Evolutionary conservation across 2,113 vertebrate species (phyloP), one percentile per base, ranked within the genome.

Genomic region (Etheostoma spectabile): DNA sequence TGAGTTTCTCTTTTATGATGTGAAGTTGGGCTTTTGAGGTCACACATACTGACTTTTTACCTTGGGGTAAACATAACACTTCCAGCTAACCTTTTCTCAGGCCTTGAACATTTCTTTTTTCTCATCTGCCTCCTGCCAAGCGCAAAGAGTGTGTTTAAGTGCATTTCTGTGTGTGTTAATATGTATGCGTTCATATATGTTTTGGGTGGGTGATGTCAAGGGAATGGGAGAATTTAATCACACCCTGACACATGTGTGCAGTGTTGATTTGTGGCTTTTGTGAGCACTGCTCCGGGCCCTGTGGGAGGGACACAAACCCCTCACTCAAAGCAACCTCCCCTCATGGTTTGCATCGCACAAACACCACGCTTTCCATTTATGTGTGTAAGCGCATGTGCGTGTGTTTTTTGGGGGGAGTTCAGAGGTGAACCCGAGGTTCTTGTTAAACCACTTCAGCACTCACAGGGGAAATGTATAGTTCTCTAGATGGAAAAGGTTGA

Each of bases 251-350:
- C 80, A 89, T 91, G 88, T 92, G 85, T 62, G 74, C 35, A 35
- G 74, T 92, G 93, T 93, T 89, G 90, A 94, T 93, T 86, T 83
- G 87, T 84, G 59, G 74, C 81, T 81, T 75, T 86, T 27, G 69
- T 73, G 74, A 88, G 84, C 45, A 45, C 18, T 57, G 85, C 84
- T 83, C 4, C 45, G 11, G 80, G 86, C 71, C 74, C 78, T 75
- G 33, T 22, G 78, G 80, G 89, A 86, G 65, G 64, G 71, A 81
- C 80, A 77, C 80, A 82, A 92, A 90, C 75, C 63, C 74, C 48
- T 85, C 76, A 79, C 87, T 92, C 87, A 91, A 80, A 91, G 80
- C 79, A 56, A 79, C 85, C 77, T 86, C 69, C 81, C 84, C 75
- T 72, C 59, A 35, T 71, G 86, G 77, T 84, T 57, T 70, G 8